Conservation (phyloP, 2,888 invertebrate species). For the Heliconius hortense region DNA sequence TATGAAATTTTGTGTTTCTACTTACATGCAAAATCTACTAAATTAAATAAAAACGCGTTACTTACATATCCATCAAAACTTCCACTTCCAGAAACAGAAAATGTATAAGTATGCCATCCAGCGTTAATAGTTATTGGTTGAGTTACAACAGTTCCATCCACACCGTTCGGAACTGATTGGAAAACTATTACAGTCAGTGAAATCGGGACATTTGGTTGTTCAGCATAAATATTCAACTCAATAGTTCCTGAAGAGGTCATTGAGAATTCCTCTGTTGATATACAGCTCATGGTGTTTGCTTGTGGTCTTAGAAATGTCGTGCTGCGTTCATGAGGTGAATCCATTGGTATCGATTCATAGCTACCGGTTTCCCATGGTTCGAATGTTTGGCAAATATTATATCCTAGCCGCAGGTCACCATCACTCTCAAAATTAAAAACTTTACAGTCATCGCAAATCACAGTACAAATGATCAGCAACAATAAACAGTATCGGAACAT, state of each 20-base stretch:
- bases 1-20: too few relatives aligned
- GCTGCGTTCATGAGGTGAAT: background rate
- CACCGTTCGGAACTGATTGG: background rate
- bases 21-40: too few relatives aligned
- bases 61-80: constrained; percentile 11
- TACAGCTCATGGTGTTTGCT: background rate
- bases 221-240: background rate
- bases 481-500: constrained; percentile 34
- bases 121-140: background rate
- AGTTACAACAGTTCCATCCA: background rate
- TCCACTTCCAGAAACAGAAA: background rate
- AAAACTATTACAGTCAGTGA: constrained; percentile 9
- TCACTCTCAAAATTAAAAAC: constrained; percentile 19
- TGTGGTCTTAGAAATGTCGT: constrained; percentile 1
- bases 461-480: constrained; percentile 7
- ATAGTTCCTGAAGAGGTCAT: background rate
- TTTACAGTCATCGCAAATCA: background rate
- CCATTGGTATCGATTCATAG: constrained; percentile 1
- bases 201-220: background rate
- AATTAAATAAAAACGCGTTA: background rate
- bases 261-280: background rate
- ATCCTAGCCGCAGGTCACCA: background rate
- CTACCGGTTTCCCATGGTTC: background rate
- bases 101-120: background rate
- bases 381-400: background rate